Base-by-base conservation (phyloP, 2,113 vertebrate genomes). In the Notarius quadriscutis region DNA sequence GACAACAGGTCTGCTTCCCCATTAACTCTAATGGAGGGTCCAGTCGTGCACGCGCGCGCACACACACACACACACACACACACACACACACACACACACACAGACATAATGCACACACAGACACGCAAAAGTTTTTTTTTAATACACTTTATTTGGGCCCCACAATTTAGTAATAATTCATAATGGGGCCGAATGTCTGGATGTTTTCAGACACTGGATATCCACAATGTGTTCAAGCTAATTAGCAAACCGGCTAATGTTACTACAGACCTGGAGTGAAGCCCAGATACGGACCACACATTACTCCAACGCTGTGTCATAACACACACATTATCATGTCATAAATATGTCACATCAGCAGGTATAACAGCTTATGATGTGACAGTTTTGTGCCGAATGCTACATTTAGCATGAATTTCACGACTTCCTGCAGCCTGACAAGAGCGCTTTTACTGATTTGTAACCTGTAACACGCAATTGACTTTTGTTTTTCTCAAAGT, bases 21-120 rank as follows among this genome's bases (percentile, higher is more conserved):
- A 92, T 91, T 91, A 91, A 88, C 84, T 60, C 91, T 92, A 92
- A 92, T 92, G 91, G 91, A 92, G 92, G 86, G 81, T 89, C 88
- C 83, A 72, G 84, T 69, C 83, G 86, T 81, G 83, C 80, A 84
- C 62, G 63, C 22, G 58, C 84, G 25, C 55, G 55, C 67, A 88
- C 77, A 85, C 77, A 81, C 87, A 84, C 84, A 65, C 85, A 84
- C 88, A 84, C 57, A 75, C 86, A 86, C 55, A 12, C 20, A 65
- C 62, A 53, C 79, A 75, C 88, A 80, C 88, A 83, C 55, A 72
- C 86, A 85, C 86, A 27, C 79, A 87, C 85, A 83, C 67, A 82
- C 55, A 89, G 77, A 63, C 72, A 82, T 53, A 86, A 71, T 60
- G 67, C 55, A 12, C 20, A 65, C 62, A 53, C 79, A 87, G 53